phyloP scores from a whole-genome alignment of 1,140 invertebrate species.

The Brachionus plicatilis region DNA sequence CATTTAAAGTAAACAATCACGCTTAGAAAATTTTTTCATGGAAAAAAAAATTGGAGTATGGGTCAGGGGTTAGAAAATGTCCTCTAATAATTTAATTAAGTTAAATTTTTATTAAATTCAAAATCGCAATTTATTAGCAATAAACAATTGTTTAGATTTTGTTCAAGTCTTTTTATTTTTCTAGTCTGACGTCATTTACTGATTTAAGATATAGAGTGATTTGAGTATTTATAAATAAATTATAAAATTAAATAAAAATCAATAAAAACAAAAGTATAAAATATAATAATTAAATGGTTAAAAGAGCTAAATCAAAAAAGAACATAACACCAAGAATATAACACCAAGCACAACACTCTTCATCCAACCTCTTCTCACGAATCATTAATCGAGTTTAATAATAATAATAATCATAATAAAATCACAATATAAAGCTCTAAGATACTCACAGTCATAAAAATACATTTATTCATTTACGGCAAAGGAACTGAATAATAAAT shows the following conservation, averaged over 20 bases:
- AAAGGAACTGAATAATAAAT: background rate
- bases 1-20: too few relatives aligned
- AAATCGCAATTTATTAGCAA: background rate
- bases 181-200: background rate
- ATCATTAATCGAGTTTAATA: background rate
- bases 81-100: background rate
- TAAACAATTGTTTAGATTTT: background rate
- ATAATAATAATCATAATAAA: background rate
- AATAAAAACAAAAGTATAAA: constrained; percentile 3
- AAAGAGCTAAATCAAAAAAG: background rate
- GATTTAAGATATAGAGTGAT: background rate
- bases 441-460: background rate
- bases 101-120: background rate
- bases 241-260: background rate
- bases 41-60: too few relatives aligned
- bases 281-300: background rate
- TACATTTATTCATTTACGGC: background rate
- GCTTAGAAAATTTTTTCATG: too few relatives aligned
- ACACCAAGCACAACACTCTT: background rate
- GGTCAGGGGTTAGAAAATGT: too few relatives aligned
- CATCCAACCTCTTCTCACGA: background rate
- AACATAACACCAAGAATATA: background rate
- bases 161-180: background rate
- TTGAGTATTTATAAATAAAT: background rate
- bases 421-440: background rate